A percentile compares a stretch with the other conserved stretches of the same genome.
Evolutionary conservation across 2,888 invertebrate species (phyloP).

Genomic region (Ennomos fuscantarius): DNA sequence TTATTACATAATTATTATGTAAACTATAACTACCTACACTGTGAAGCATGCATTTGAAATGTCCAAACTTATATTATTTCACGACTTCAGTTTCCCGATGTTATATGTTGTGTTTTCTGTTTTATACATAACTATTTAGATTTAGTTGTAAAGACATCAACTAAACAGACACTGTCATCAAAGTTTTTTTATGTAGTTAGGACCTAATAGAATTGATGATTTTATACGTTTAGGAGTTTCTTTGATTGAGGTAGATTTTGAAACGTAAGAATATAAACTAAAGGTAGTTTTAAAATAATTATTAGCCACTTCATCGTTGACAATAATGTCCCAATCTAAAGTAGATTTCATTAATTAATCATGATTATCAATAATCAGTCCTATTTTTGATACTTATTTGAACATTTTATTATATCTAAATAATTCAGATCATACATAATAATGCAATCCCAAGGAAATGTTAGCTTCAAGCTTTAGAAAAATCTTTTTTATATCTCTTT

Average conservation of each 20-base stretch:
- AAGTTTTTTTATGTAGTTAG: neutral
- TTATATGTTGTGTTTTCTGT: conserved; percentile 63
- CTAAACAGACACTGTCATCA: neutral
- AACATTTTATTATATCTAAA: conserved; percentile 4
- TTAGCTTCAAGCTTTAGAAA: conserved; percentile 39
- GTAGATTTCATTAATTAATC: conserved; percentile 7
- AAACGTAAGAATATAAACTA: neutral
- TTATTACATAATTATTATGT: too few species aligned
- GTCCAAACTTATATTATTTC: conserved; percentile 40
- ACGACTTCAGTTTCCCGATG: conserved; percentile 48
- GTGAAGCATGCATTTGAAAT: conserved; percentile 46
- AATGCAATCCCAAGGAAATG: conserved; percentile 28
- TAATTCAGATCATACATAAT: conserved; percentile 4
- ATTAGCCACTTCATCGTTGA: conserved; percentile 7
- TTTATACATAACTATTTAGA: conserved; percentile 44
- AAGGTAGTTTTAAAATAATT: conserved; percentile 1
- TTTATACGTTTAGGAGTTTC: conserved; percentile 8
- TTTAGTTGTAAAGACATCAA: conserved; percentile 40
- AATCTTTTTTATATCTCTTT: conserved; percentile 29
- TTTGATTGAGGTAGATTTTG: conserved; percentile 9
- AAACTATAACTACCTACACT: conserved; percentile 1
- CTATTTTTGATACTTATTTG: neutral
- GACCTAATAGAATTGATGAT: conserved; percentile 13
- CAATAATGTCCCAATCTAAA: conserved; percentile 2
- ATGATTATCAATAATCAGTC: neutral